Evolutionary conservation across 2,797 vertebrate genomes (phyloP), one percentile per base, ranked within the genome.

Genomic region (Parauchenoglanis punctatus): DNA sequence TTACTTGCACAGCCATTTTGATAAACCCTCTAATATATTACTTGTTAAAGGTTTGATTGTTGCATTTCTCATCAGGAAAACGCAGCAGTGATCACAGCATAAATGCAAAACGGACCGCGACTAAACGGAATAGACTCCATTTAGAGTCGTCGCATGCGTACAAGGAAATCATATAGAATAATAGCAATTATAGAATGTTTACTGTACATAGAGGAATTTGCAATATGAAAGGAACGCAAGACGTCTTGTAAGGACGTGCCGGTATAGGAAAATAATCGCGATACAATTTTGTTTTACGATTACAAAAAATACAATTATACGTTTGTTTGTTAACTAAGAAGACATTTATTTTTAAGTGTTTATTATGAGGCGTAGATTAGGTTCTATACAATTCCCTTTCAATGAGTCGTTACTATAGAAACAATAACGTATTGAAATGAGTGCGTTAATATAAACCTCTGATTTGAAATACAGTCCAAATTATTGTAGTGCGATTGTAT

Each of bases 41-140:
- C 84, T 63, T 70, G 78, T 73, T 73, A 56, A 67, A 70, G 54
- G 68, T 82, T 77, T 77, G 17, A 83, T 83, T 82, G 84, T 72
- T 75, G 67, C n/a, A 49, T 15, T 82, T 49, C 70, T 88, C 80
- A 61, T 59, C 49, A 67, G 77, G 31, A 67, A 58, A 35, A 44
- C 46, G 25, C 67, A 52, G 85, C 78, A 23, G 67, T 3, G 25
- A 81, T 44, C 52, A 10, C 52, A 59, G 61, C 2, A 17, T 54
- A 54, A 68, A 68, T 54, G 7, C n/a, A 83, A 83, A 68, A 67
- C 44, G 18, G 81, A 83, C 81, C 23, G 3, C 6, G 63, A 83
- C 63, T 54, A 52, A 83, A 83, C 46, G 0, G 46, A 83, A 67
- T 6, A 31, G 23, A 81, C 63, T 2, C 4, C 58, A 20, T 67